Conservation (phyloP, 2,888 invertebrate species). For the Diarsia dahlii region DNA sequence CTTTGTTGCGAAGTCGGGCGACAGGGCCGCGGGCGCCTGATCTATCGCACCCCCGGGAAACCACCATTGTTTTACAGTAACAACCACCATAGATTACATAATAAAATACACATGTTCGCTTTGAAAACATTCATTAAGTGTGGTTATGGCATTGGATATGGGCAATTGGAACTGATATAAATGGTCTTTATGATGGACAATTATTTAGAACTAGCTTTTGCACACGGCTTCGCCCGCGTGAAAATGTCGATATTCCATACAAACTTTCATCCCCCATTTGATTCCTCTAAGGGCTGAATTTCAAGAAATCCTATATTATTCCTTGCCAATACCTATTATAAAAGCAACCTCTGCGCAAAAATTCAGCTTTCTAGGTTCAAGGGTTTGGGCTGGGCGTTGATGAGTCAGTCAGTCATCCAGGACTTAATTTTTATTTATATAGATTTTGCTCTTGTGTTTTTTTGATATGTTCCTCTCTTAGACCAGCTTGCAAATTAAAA, state of each 20-base stretch:
- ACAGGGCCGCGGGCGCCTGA: conserved; percentile 60
- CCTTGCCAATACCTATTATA: too few relatives aligned
- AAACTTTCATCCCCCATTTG: too few relatives aligned
- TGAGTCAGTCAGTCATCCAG: too few relatives aligned
- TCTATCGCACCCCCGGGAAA: conserved; percentile 70
- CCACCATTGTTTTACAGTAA: conserved; percentile 64
- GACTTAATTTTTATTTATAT: too few relatives aligned
- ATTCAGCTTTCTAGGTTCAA: too few relatives aligned
- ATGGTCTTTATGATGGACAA: background rate
- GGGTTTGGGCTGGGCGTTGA: too few relatives aligned
- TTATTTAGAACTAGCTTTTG: background rate
- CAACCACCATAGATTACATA: conserved; percentile 64
- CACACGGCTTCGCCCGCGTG: too few relatives aligned
- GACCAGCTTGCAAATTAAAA: background rate
- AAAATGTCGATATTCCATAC: too few relatives aligned
- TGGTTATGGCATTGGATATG: too few relatives aligned
- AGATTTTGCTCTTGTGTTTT: background rate
- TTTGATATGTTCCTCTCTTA: background rate
- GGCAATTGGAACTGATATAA: conserved; percentile 40
- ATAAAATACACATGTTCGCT: conserved; percentile 63
- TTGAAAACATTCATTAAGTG: conserved; percentile 44
- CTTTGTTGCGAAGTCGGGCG: conserved; percentile 67
- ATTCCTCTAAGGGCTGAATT: too few relatives aligned
- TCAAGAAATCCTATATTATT: too few relatives aligned
- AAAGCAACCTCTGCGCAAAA: too few relatives aligned